Evolutionary conservation across 1,140 invertebrate genomes (phyloP).

Genomic region (Philotrypesis tridentata): DNA sequence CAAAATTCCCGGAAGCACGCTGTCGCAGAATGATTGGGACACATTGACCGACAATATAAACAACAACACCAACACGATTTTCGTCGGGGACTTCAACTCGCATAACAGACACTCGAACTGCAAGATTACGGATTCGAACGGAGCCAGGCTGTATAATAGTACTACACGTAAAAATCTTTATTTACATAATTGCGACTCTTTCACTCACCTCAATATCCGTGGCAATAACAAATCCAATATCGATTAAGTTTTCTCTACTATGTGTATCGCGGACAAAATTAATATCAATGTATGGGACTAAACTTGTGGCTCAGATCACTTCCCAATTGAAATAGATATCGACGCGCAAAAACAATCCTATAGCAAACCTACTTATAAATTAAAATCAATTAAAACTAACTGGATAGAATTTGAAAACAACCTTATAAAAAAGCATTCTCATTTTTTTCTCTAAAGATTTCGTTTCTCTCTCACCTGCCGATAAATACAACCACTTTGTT

Average conservation of each 20-base stretch:
- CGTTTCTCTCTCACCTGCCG: background rate
- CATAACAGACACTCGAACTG: background rate
- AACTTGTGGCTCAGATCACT: conserved; percentile 60
- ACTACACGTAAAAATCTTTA: background rate
- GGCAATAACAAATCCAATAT: background rate
- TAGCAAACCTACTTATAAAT: background rate
- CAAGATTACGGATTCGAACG: background rate
- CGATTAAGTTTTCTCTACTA: conserved; percentile 48
- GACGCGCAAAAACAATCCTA: conserved; percentile 14
- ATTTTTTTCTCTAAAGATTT: background rate
- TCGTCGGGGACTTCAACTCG: background rate
- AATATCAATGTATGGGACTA: conserved; percentile 57
- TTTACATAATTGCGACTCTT: background rate
- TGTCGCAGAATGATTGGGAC: too few relatives aligned
- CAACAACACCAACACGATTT: background rate
- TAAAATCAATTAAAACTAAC: conserved; percentile 7
- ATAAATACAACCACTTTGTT: conserved; percentile 10
- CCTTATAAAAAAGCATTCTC: background rate
- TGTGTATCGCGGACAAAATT: conserved; percentile 52
- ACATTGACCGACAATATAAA: too few relatives aligned
- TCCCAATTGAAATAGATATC: conserved; percentile 55
- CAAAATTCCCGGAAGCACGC: background rate
- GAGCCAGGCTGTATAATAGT: background rate
- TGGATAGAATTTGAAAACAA: background rate
- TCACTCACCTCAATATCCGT: background rate